phyloP scores from a whole-genome alignment of 2,113 vertebrate species.

The Dolichallabes microphthalmus region DNA sequence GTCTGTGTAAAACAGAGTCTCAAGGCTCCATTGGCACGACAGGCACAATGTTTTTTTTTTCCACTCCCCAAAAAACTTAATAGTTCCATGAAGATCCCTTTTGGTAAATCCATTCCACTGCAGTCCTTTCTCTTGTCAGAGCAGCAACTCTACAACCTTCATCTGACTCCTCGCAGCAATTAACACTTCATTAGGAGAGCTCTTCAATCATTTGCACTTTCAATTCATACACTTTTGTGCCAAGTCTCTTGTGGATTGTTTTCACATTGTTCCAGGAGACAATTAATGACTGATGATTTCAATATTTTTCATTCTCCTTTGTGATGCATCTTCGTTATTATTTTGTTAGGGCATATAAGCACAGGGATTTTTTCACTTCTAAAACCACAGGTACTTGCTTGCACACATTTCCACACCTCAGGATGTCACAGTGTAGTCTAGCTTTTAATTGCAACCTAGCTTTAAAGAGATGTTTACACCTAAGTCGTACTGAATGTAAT shows the following conservation, averaged over 20 bases:
- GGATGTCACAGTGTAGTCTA: not conserved
- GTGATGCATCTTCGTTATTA: constrained; percentile 48
- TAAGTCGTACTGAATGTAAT: not conserved
- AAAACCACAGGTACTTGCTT: constrained; percentile 11
- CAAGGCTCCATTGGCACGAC: not conserved
- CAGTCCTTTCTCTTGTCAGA: constrained; percentile 42
- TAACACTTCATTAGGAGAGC: constrained; percentile 62
- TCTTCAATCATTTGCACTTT: constrained; percentile 62
- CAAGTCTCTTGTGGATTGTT: constrained; percentile 51
- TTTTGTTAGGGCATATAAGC: constrained; percentile 58
- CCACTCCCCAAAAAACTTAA: not conserved
- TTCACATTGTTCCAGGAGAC: constrained; percentile 55
- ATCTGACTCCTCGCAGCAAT: constrained; percentile 56
- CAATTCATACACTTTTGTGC: constrained; percentile 56
- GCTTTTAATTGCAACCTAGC: not conserved
- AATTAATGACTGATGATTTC: constrained; percentile 61
- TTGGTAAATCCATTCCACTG: constrained; percentile 6
- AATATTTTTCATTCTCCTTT: constrained; percentile 42
- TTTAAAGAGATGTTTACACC: not conserved
- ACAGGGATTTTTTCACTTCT: constrained; percentile 33
- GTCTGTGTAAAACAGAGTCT: not conserved
- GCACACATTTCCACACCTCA: constrained; percentile 27
- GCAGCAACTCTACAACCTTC: constrained; percentile 43
- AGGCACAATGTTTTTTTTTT: not conserved
- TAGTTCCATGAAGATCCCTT: not conserved